Conservation (phyloP, 2,113 vertebrate genomes). For the Catagonus wagneri region DNA sequence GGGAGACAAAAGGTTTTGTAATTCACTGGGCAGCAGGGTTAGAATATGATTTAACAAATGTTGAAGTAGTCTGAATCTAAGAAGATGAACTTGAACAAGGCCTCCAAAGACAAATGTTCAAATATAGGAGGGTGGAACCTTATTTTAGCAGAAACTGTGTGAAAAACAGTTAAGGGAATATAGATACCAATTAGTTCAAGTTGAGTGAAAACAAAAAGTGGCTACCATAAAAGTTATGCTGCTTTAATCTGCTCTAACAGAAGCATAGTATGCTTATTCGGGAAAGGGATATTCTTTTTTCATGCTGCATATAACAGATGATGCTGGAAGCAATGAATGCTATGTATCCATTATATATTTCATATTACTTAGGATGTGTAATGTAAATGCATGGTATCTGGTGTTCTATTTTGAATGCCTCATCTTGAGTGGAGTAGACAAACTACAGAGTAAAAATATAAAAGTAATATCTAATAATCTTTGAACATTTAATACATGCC, state of each 20-base stretch:
- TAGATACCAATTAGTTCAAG: not conserved
- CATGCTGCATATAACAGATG: not conserved
- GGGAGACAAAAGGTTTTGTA: not conserved
- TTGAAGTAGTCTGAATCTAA: not conserved
- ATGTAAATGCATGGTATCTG: not conserved
- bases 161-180: not conserved
- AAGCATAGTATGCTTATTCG: not conserved
- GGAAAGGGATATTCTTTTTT: not conserved
- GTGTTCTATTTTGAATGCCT: not conserved
- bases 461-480: conserved; percentile 7
- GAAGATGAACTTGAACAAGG: not conserved
- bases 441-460: not conserved
- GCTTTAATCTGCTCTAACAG: not conserved
- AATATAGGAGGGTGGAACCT: not conserved
- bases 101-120: not conserved
- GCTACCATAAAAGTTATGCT: not conserved
- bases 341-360: not conserved
- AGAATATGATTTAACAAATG: conserved; percentile 18
- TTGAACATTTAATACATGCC: not conserved
- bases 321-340: not conserved
- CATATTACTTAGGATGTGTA: not conserved
- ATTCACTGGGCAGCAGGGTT: not conserved
- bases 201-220: not conserved
- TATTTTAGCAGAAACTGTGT: not conserved
- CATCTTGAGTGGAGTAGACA: not conserved